phyloP scores from a whole-genome alignment of 2,113 vertebrate genomes.

The Prionailurus viverrinus region DNA sequence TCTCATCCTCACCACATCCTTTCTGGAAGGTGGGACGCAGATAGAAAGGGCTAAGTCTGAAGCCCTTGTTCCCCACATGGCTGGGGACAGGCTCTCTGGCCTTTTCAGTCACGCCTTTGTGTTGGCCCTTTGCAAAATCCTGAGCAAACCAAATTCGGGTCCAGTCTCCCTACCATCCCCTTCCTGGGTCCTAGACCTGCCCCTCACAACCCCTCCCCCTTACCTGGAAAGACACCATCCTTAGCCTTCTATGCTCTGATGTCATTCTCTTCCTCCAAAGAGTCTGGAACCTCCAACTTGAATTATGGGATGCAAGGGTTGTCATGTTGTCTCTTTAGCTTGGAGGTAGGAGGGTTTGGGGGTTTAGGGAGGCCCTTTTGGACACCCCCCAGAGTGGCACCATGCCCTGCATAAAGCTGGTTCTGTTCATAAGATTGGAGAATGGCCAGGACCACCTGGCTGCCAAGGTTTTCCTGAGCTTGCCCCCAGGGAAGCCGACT shows the following conservation, averaged over 20 bases:
- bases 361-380: background rate
- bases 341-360: background rate
- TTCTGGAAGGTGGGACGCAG: background rate
- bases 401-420: background rate
- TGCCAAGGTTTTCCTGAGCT: background rate
- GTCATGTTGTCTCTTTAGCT: background rate
- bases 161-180: background rate
- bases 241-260: background rate
- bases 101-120: background rate
- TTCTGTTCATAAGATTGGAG: background rate
- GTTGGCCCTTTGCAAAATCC: slow-evolving; percentile 6
- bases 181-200: background rate
- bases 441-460: background rate
- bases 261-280: background rate
- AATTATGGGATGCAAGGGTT: background rate
- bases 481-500: background rate
- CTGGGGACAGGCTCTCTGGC: background rate
- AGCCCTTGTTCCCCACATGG: background rate
- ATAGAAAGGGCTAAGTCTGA: background rate
- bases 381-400: background rate
- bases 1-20: background rate
- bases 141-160: background rate
- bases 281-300: background rate
- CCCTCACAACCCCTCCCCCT: background rate
- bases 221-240: background rate